A percentile compares a stretch with the other conserved stretches of the same genome.
Conservation (phyloP, 2,113 vertebrate species). For the Craseonycteris thonglongyai region DNA sequence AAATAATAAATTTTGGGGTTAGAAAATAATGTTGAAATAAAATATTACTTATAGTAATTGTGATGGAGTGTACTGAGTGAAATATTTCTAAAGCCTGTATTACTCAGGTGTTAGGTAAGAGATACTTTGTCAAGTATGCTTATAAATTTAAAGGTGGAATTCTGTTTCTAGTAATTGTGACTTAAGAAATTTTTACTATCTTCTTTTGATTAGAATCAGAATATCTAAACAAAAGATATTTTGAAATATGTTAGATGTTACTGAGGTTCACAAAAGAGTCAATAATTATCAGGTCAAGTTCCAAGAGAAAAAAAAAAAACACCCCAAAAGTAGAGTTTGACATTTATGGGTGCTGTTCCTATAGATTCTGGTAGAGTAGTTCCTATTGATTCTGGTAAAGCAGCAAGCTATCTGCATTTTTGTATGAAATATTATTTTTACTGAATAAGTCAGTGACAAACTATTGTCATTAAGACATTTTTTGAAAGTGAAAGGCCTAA, state of each 20-base stretch:
- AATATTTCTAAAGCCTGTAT: conserved; percentile 2
- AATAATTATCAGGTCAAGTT: conserved; percentile 14
- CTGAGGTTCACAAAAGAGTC: neutral
- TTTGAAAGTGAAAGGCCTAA: neutral
- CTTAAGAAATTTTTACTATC: neutral
- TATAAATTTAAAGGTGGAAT: neutral
- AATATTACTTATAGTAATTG: neutral
- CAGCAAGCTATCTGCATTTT: neutral
- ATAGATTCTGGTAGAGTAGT: too few species aligned
- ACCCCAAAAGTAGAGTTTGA: neutral
- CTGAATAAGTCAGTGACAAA: neutral
- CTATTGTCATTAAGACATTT: neutral
- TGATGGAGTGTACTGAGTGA: neutral
- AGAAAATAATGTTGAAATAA: neutral
- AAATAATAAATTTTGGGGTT: neutral
- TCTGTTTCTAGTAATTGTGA: neutral
- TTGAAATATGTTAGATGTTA: neutral
- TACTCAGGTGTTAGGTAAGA: neutral
- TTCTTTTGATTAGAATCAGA: neutral
- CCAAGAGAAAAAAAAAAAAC: neutral
- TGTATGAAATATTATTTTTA: neutral
- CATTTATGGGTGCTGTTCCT: neutral
- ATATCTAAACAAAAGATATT: neutral
- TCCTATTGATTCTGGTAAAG: neutral
- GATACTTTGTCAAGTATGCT: neutral